These are phyloP conservation scores for Sphinx pinastri DNA, from an alignment of 2,888 invertebrate species.

Conservation along the genomic window DNA sequence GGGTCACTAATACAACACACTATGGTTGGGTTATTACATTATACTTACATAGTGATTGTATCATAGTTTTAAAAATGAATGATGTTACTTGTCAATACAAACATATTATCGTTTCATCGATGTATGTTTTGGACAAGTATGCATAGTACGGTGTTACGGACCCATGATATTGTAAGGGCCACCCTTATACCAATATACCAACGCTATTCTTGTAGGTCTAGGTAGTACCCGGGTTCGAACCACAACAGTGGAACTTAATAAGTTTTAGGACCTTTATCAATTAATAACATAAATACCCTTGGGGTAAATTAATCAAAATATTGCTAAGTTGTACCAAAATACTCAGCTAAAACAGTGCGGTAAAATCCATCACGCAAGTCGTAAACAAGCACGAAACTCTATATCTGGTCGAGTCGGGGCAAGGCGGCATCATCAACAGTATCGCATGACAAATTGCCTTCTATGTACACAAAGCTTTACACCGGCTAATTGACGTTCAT, in stretches of 20 bases:
- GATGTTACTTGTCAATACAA: not conserved
- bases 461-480: conserved; percentile 4
- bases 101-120: not conserved
- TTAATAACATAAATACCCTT: not conserved
- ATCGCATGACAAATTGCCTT: conserved; percentile 7
- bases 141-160: too few species aligned
- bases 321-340: not conserved
- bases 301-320: not conserved
- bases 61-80: not conserved
- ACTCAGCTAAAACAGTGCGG: not conserved
- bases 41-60: not conserved
- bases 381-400: conserved; percentile 13
- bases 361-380: not conserved
- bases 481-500: not conserved
- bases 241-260: too few species aligned
- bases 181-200: too few species aligned
- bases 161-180: too few species aligned
- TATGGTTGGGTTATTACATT: not conserved
- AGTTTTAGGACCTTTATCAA: not conserved
- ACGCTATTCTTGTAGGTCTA: too few species aligned
- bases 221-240: too few species aligned
- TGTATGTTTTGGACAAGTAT: too few species aligned
- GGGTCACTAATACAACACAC: conserved; percentile 3
- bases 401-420: conserved; percentile 7
- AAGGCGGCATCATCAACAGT: not conserved